A percentile compares a stretch with the other conserved stretches of the same genome.
Evolutionary conservation across 1,140 invertebrate species (phyloP).

Genomic region (Drosophila biarmipes): DNA sequence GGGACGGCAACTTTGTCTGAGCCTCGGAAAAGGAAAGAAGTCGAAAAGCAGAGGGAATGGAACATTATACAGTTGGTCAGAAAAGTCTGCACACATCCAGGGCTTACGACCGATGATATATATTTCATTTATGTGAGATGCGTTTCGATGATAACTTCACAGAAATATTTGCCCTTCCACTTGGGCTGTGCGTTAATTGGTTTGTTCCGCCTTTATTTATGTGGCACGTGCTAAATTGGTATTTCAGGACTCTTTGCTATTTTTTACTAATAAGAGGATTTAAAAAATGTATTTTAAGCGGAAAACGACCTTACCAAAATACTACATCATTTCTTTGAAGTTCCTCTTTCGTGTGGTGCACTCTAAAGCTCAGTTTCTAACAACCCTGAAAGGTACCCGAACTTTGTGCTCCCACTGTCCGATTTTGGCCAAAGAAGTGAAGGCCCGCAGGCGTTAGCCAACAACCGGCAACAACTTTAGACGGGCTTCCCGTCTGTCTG

Average conservation of each 20-base stretch:
- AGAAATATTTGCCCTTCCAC: too few species aligned
- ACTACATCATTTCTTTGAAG: neutral
- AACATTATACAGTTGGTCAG: constrained; percentile 36
- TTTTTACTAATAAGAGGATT: too few species aligned
- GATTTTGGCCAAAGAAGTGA: constrained; percentile 17
- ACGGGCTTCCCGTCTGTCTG: constrained; percentile 30
- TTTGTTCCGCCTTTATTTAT: neutral
- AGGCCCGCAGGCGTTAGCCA: constrained; percentile 37
- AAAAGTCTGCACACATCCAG: constrained; percentile 31
- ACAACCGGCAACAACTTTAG: constrained; percentile 48
- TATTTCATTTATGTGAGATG: constrained; percentile 4
- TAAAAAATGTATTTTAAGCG: too few species aligned
- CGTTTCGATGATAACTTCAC: neutral
- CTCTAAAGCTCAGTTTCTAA: neutral
- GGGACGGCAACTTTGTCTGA: constrained; percentile 49
- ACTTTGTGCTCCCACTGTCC: constrained; percentile 33
- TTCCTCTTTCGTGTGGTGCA: neutral
- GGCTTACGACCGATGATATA: constrained; percentile 17
- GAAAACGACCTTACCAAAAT: too few species aligned
- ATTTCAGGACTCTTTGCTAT: too few species aligned
- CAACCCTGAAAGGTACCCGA: neutral
- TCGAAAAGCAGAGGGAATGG: constrained; percentile 41
- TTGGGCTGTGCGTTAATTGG: neutral
- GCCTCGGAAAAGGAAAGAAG: constrained; percentile 31
- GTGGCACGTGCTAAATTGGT: too few species aligned